Conservation (phyloP, 2,113 vertebrate genomes). For the Raja brachyura region DNA sequence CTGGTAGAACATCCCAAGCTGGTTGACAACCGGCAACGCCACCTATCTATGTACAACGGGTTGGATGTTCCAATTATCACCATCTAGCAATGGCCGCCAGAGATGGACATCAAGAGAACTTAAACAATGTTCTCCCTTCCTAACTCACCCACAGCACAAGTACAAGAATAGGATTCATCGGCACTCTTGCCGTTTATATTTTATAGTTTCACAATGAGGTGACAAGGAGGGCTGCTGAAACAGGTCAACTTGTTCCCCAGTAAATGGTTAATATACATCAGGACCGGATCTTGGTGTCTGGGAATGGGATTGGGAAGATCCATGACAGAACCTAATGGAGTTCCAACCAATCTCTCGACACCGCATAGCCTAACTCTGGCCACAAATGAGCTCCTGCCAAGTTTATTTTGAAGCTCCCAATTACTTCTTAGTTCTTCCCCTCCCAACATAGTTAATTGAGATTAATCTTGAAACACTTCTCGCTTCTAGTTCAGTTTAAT, state of each 20-base stretch:
- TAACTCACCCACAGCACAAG: not conserved
- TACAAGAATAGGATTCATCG: not conserved
- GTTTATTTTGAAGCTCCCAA: not conserved
- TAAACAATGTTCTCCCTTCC: no score
- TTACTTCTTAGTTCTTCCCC: not conserved
- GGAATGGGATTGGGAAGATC: no score
- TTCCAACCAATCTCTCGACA: no score
- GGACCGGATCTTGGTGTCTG: no score
- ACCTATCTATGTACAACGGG: no score
- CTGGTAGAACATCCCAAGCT: no score
- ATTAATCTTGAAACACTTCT: not conserved
- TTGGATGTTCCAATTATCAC: no score
- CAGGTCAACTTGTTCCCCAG: not conserved
- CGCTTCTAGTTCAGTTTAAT: not conserved
- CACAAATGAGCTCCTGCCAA: not conserved
- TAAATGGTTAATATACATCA: not conserved
- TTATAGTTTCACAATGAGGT: not conserved
- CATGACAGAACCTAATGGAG: no score
- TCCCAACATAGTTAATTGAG: not conserved
- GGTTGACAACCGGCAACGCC: no score
- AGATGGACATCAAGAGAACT: no score
- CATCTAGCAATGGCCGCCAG: no score
- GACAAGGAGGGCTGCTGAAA: not conserved
- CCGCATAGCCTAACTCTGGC: not conserved
- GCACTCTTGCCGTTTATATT: no score